phyloP scores from a whole-genome alignment of 64 coral and sea anemone species.

The Stylophora pistillata region DNA sequence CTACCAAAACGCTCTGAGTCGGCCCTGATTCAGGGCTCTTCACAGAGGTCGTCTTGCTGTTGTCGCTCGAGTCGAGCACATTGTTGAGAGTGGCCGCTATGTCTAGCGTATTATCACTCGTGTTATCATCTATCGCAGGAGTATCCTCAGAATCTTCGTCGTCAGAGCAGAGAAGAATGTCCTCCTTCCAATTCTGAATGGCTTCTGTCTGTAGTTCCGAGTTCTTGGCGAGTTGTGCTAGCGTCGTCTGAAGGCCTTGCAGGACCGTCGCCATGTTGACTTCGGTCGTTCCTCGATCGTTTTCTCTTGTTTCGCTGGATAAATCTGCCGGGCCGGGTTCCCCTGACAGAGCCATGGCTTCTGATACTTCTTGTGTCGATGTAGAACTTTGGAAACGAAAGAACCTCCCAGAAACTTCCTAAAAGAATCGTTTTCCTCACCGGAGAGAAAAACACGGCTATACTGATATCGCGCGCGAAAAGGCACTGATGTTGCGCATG shows the following conservation, averaged over 20 bases:
- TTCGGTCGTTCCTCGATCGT: conserved; percentile 43
- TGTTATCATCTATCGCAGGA: conserved; percentile 8
- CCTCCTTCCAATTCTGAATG: too few species aligned
- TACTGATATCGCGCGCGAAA: neutral
- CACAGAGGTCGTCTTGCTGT: conserved; percentile 15
- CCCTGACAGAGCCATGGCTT: conserved; percentile 51
- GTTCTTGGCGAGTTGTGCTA: conserved; percentile 9
- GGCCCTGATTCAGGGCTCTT: conserved; percentile 19
- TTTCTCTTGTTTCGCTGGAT: conserved; percentile 44
- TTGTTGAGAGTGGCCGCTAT: conserved; percentile 43
- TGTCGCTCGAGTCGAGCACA: conserved; percentile 29
- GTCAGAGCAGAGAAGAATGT: too few species aligned
- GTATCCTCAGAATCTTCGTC: neutral
- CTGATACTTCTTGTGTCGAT: conserved; percentile 32
- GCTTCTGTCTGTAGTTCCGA: too few species aligned
- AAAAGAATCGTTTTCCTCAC: neutral
- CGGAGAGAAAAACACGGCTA: neutral
- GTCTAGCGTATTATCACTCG: conserved; percentile 45
- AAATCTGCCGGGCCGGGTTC: conserved; percentile 35
- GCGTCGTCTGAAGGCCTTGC: conserved; percentile 57
- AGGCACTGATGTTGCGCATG: conserved; percentile 42
- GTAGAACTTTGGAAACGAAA: conserved; percentile 27
- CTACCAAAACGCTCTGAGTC: neutral
- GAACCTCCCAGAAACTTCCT: conserved; percentile 39
- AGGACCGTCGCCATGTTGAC: conserved; percentile 62